These are phyloP conservation scores for Drosophila tropicalis DNA, from an alignment of 1,140 invertebrate species.

Conservation along the genomic window DNA sequence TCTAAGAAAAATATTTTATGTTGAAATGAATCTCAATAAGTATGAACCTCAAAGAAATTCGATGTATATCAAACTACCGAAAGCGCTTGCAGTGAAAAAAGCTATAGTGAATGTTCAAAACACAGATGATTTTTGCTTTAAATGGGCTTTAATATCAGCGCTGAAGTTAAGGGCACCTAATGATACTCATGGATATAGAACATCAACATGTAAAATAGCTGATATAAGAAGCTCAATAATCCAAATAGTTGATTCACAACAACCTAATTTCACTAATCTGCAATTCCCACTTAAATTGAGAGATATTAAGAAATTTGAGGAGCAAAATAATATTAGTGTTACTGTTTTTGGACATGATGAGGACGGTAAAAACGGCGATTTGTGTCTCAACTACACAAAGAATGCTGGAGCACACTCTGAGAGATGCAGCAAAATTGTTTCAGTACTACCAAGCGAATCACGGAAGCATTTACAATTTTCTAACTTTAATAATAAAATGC, in stretches of 20 bases:
- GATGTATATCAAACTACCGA: neutral
- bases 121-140: too few relatives aligned
- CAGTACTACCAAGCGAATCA: too few relatives aligned
- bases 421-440: too few relatives aligned
- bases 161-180: neutral
- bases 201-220: neutral
- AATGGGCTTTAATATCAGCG: too few relatives aligned
- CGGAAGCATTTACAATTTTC: neutral
- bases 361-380: neutral
- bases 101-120: neutral
- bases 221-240: constrained; percentile 1
- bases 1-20: constrained; percentile 51
- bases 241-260: neutral
- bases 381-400: too few relatives aligned
- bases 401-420: too few relatives aligned
- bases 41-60: constrained; percentile 44
- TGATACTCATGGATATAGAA: neutral
- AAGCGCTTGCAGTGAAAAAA: constrained; percentile 1
- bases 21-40: constrained; percentile 64
- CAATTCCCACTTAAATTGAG: neutral
- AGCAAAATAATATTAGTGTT: neutral
- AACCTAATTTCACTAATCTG: neutral
- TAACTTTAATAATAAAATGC: constrained; percentile 2
- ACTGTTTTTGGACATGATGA: constrained; percentile 1
- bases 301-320: neutral